These are phyloP conservation scores for Calliopum simillimum DNA, from an alignment of 2,888 invertebrate species.

Conservation along the genomic window DNA sequence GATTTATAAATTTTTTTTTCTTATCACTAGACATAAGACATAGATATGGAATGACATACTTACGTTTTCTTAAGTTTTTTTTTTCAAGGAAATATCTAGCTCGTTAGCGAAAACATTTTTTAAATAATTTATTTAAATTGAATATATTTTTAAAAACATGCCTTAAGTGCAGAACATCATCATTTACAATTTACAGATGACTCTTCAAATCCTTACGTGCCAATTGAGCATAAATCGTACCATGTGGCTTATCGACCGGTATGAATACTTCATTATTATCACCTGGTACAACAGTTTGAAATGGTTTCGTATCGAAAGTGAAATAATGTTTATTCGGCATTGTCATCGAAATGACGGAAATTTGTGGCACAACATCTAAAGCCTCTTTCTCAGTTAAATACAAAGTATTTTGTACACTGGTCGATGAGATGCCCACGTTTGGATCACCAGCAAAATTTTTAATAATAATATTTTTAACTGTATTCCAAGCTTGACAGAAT, in stretches of 20 bases:
- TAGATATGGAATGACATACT: no score
- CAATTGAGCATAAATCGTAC: constrained; percentile 80
- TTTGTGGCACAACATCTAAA: constrained; percentile 77
- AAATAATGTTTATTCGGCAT: constrained; percentile 88
- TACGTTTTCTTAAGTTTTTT: no score
- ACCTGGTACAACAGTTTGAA: constrained; percentile 75
- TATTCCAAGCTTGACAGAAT: constrained; percentile 78
- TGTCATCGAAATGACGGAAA: constrained; percentile 77
- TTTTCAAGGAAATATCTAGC: no score
- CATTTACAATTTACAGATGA: constrained; percentile 51
- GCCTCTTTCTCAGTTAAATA: constrained; percentile 78
- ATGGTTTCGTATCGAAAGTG: constrained; percentile 79
- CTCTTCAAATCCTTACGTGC: constrained; percentile 68
- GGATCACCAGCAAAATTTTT: constrained; percentile 83
- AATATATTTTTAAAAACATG: no score
- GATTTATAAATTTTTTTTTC: no score
- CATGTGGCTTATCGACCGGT: constrained; percentile 83
- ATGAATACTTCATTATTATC: constrained; percentile 79
- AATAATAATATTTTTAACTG: constrained; percentile 77
- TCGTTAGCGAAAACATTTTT: no score
- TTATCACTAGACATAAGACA: no score
- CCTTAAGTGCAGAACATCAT: no score
- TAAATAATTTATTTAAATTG: no score
- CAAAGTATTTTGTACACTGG: constrained; percentile 83
- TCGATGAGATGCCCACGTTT: constrained; percentile 77